Base-by-base conservation (phyloP, 2,888 invertebrate species). In the Portevinia maculata region DNA sequence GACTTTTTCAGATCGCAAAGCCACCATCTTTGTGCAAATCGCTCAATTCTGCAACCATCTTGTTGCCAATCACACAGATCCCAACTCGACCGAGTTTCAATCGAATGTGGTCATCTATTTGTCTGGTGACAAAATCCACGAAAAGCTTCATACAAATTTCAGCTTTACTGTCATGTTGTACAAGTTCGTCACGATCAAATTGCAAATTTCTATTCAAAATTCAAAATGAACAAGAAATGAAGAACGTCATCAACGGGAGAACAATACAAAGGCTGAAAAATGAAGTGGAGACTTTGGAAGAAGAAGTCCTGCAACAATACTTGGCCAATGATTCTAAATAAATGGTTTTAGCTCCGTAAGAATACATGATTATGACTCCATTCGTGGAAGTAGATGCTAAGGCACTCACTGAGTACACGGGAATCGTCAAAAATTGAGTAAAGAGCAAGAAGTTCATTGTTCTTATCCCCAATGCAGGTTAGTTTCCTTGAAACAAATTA, bases 391-490 rank as follows among this genome's bases (percentile, higher is more conserved):
- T 97, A 1, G 98, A 98, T 90, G 93, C 96, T 0, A 94, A 95
- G 83, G 95, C 95, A 7, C 92, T 98, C 44, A 94, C 95, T 85
- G 93, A 94, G 86, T 94, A 95, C 88, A 93, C 96, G 85, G 93
- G 94, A 28, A 93, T 95, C 84, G 94, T 98, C 71, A 97, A 96
- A 88, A 95, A 96, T 87, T 91, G 98, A 83, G 94, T 96, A n/a
- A 93, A 94, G 85, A 94, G 96, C 15, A 94, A 95, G 86, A 95
- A 95, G 88, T 97, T 98, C 88, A 95, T 98, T 86, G 93, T 98
- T 64, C 93, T 98, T 74, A 94, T 98, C 85, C 98, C 98, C 2
- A 93, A 95, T 87, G 94, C 96, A 88, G 98, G 98, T 97, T 89
- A 92, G 93, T 91, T 67, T 1, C 34, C n/a, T 11, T 8, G 7